Evolutionary conservation across 2,797 vertebrate species (phyloP), one percentile per base, ranked within the genome.

Genomic region (Syncerus caffer): DNA sequence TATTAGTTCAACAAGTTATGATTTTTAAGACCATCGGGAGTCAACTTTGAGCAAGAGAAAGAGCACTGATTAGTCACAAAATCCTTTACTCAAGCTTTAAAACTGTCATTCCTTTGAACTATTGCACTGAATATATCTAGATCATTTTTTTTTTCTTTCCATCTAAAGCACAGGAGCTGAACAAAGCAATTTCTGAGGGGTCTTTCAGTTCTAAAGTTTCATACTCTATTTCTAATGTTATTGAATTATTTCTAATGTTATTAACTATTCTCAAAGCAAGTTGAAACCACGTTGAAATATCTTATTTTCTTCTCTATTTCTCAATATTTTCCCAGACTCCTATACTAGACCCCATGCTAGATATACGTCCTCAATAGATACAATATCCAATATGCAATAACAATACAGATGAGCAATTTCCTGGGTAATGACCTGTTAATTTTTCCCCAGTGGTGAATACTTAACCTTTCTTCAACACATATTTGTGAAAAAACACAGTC

Each of bases 401-500:
- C 27, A 93, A 91, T 14, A 84, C 34, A 96, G 4, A 34, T n/a
- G 13, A 42, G 6, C 93, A 53, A 21, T 74, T 85, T 31, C 16
- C 90, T 76, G 15, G 0, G 51, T 96, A 97, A 97, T 94, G 31
- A 64, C 86, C 25, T 82, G 55, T 27, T 89, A 83, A 29, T 0
- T 42, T 74, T 94, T 92, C 94, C 74, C 83, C 88, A 16, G 42
- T 80, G 31, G 17, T 83, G 96, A 38, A 0, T 14, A 92, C 57
- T 71, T 87, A 95, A 3, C 25, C 53, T 31, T 93, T 95, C 78
- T 95, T 97, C 31, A 92, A 34, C 23, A 38, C 1, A 3, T 1
- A 23, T 71, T 62, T 6, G 85, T 15, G 31, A 95, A 97, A 97
- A 98, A 71, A 79, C 94, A 7, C 89, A 42, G 84, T 89, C 86